phyloP scores from a whole-genome alignment of 2,113 vertebrate genomes.

The Tamias sibiricus region DNA sequence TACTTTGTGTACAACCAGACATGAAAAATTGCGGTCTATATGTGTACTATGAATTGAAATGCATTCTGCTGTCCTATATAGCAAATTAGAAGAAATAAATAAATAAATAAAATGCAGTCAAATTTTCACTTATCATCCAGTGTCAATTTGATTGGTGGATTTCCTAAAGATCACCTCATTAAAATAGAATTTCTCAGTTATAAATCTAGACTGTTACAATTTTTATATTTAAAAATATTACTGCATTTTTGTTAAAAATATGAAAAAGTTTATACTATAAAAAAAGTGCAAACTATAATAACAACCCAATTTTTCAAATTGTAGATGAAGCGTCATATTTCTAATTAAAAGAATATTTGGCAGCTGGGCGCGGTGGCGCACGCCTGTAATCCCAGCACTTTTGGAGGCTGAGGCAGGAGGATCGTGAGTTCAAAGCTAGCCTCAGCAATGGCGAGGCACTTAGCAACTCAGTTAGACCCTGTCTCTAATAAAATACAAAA shows the following conservation, averaged over 20 bases:
- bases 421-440: too few relatives aligned
- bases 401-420: too few relatives aligned
- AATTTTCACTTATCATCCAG: neutral
- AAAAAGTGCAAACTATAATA: neutral
- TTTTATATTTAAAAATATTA: neutral
- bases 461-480: too few relatives aligned
- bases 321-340: neutral
- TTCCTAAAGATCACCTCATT: neutral
- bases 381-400: too few relatives aligned
- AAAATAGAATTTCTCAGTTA: neutral
- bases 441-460: too few relatives aligned
- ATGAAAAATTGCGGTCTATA: too few relatives aligned
- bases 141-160: neutral
- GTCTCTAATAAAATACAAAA: too few relatives aligned
- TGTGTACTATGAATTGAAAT: too few relatives aligned
- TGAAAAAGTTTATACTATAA: neutral
- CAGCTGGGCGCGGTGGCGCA: too few relatives aligned
- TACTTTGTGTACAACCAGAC: too few relatives aligned
- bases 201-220: neutral
- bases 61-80: too few relatives aligned
- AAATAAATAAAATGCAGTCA: neutral
- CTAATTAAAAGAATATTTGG: neutral
- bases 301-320: neutral
- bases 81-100: too few relatives aligned
- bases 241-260: neutral